These are phyloP conservation scores for Nesidiocoris tenuis DNA, from an alignment of 2,888 invertebrate genomes.

Conservation along the genomic window DNA sequence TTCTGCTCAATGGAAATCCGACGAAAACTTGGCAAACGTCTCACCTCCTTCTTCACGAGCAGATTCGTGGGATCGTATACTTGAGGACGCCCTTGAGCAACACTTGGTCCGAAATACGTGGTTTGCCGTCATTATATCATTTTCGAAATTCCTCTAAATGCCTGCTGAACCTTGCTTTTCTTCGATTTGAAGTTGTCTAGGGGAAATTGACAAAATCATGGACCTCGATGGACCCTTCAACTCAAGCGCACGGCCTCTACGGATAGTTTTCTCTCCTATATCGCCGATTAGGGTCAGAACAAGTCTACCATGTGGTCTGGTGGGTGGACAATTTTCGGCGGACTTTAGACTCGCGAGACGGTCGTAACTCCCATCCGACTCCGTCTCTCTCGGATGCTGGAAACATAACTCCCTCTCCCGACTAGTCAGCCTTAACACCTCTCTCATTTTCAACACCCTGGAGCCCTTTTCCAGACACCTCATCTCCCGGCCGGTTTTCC, in stretches of 20 bases:
- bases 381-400: neutral
- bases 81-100: slow-evolving; percentile 27
- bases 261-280: too few relatives aligned
- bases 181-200: too few relatives aligned
- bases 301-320: too few relatives aligned
- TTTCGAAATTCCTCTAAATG: too few relatives aligned
- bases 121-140: too few relatives aligned
- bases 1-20: neutral
- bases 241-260: too few relatives aligned
- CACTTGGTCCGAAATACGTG: slow-evolving; percentile 39
- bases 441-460: slow-evolving; percentile 27
- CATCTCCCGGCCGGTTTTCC: neutral
- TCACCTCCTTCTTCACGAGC: slow-evolving; percentile 15
- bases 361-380: neutral
- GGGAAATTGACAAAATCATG: too few relatives aligned
- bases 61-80: neutral
- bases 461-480: slow-evolving; percentile 16
- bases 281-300: too few relatives aligned
- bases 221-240: too few relatives aligned
- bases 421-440: slow-evolving; percentile 15
- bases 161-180: too few relatives aligned
- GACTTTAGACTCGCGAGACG: neutral
- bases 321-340: neutral
- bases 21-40: slow-evolving; percentile 15
- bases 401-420: neutral